Conservation (phyloP, 2,797 vertebrate species). For the Sorex maritimensis region DNA sequence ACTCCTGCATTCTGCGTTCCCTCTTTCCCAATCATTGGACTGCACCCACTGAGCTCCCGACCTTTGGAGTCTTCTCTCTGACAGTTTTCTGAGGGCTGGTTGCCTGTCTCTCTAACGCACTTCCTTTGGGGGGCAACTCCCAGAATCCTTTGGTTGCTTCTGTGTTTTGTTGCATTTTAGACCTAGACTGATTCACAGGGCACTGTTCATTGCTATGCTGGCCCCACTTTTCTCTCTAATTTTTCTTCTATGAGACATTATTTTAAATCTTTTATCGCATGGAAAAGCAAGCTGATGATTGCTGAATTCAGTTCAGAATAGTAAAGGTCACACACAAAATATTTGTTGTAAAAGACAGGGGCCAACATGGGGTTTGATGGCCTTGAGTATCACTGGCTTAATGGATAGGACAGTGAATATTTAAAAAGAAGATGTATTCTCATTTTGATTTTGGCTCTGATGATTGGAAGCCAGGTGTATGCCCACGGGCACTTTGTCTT, state of each 20-base stretch:
- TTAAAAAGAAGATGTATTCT: background rate
- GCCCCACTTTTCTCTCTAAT: background rate
- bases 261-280: background rate
- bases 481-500: background rate
- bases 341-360: no score
- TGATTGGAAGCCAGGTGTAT: background rate
- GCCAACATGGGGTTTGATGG: background rate
- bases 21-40: no score
- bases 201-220: no score
- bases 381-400: background rate
- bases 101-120: no score
- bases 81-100: no score
- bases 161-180: no score
- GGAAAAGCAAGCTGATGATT: background rate
- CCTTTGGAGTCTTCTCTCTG: no score
- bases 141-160: no score
- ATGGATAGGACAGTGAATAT: slow-evolving; percentile 1
- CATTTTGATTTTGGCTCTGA: slow-evolving; percentile 38
- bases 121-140: no score
- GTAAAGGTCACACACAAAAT: slow-evolving; percentile 19
- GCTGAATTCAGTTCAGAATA: slow-evolving; percentile 27
- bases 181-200: no score
- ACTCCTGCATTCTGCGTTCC: no score
- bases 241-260: slow-evolving; percentile 16
- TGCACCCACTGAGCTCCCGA: no score